Evolutionary conservation across 2,113 vertebrate genomes (phyloP), one percentile per base, ranked within the genome.

Genomic region (Heterochromis multidens): DNA sequence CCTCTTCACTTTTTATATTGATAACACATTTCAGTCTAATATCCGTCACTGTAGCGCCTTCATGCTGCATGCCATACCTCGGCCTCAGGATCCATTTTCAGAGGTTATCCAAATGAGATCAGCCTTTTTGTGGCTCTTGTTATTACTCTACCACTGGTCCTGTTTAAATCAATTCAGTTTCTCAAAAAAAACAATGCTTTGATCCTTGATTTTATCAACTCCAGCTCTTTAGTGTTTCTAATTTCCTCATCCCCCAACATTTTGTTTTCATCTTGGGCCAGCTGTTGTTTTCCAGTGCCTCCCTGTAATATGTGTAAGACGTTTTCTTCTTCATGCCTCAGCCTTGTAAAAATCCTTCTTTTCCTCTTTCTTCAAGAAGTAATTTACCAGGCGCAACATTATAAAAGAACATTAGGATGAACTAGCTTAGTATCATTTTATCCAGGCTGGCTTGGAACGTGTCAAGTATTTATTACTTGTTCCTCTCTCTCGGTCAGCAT

Each of bases 141-240:
- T 93, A 94, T 92, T 93, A 90, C 88, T 91, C 60, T 89, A 91
- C 89, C 91, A 91, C 89, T 90, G 92, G 92, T 87, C 87, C 91
- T 86, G 85, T 91, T 95, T 91, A 92, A 96, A 95, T 94, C 89
- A 84, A 79, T 93, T 91, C 82, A 88, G 78, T 85, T 85, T 89
- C 89, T 92, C 67, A 29, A 89, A 67, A n/a, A 90, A 93, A 90
- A 83, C 86, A 88, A 93, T 74, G 85, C 95, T 96, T 96, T 96
- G 94, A 96, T 95, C 95, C 90, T 80, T 83, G 84, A 92, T 93
- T 96, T 95, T 94, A 95, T 96, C 95, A 95, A 93, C 89, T 93
- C 92, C 95, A 96, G 95, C 91, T 93, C 87, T 94, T 94, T 93
- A 92, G 90, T 95, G 94, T 96, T 96, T 96, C 85, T 94, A 95